phyloP scores from a whole-genome alignment of 2,797 vertebrate genomes.

The Cyclopterus lumpus region DNA sequence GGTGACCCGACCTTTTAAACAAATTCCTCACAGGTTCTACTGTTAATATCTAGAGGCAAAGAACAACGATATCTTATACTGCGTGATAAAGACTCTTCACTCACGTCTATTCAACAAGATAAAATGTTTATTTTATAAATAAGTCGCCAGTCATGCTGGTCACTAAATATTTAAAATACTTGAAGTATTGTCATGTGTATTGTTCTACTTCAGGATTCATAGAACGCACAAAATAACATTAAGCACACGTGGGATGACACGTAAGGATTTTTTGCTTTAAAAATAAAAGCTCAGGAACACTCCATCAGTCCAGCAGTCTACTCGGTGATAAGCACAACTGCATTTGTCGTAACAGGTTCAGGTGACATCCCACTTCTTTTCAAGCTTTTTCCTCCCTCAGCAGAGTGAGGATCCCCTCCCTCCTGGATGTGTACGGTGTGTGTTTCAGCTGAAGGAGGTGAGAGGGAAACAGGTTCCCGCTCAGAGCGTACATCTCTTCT shows the following conservation, averaged over 20 bases:
- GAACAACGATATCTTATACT: background rate
- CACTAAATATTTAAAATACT: background rate
- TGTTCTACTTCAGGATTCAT: background rate
- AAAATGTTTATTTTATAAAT: constrained; percentile 27
- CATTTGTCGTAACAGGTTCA: background rate
- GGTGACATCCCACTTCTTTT: constrained; percentile 3
- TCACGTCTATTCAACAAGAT: background rate
- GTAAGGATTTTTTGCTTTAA: background rate
- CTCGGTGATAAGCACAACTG: background rate
- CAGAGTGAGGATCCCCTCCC: constrained; percentile 84
- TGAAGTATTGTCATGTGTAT: background rate
- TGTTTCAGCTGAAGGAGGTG: constrained; percentile 89
- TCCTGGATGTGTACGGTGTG: constrained; percentile 89
- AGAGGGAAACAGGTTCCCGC: constrained; percentile 90
- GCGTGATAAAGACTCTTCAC: background rate
- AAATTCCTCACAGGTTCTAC: background rate
- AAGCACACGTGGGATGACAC: background rate
- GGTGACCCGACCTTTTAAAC: background rate
- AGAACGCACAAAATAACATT: background rate
- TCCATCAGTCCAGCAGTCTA: background rate
- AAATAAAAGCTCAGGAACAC: background rate
- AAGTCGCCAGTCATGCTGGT: background rate
- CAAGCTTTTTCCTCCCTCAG: constrained; percentile 78
- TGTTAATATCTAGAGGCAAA: background rate
- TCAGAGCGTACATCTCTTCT: constrained; percentile 86